phyloP scores from a whole-genome alignment of 2,888 invertebrate species.

The Phytoseiulus persimilis region DNA sequence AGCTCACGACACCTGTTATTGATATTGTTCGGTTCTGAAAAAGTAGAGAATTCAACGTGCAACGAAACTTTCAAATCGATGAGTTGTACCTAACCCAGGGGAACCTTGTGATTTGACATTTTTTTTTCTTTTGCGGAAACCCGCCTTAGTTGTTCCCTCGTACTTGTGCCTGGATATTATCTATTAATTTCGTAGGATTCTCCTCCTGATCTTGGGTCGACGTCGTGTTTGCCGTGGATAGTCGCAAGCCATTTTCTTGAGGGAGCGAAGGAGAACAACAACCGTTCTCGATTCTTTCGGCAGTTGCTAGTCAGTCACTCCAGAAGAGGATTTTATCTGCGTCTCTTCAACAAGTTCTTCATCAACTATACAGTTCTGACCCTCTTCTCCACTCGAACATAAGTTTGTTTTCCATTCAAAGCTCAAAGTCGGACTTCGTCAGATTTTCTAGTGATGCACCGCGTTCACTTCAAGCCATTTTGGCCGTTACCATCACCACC shows the following conservation, averaged over 20 bases:
- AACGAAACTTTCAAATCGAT: not conserved
- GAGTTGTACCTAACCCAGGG: not conserved
- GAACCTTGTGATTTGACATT: not conserved
- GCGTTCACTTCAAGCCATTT: not conserved
- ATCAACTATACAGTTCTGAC: not conserved
- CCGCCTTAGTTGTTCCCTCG: too few relatives aligned
- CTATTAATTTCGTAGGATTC: not conserved
- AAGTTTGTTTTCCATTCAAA: constrained; percentile 5
- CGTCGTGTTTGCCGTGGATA: not conserved
- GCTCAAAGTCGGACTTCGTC: not conserved
- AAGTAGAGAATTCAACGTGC: not conserved
- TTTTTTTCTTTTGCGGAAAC: not conserved
- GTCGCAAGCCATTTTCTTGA: not conserved
- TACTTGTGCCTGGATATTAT: too few relatives aligned
- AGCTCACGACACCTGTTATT: not conserved
- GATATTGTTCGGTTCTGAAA: not conserved
- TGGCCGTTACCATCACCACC: too few relatives aligned
- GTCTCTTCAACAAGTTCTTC: not conserved
- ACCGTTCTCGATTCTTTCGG: not conserved
- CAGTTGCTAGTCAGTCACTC: not conserved
- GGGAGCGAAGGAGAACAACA: not conserved
- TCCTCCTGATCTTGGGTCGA: not conserved
- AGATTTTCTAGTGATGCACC: not conserved
- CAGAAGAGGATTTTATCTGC: not conserved
- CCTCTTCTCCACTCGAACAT: not conserved